Evolutionary conservation across 2,113 vertebrate genomes (phyloP), one percentile per base, ranked within the genome.

Genomic region (Chrysemys picta): DNA sequence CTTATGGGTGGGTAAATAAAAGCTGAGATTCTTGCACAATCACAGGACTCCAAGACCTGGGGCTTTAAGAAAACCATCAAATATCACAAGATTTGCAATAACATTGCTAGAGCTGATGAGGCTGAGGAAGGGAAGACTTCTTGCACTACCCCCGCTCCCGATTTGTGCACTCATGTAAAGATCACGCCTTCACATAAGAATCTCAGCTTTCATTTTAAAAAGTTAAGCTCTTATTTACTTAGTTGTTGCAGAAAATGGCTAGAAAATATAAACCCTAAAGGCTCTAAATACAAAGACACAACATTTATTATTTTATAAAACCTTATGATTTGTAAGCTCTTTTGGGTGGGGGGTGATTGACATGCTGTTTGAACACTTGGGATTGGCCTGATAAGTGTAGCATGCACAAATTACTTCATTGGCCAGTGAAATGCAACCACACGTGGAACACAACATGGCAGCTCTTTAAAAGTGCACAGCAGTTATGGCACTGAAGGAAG

Each of bases 381-480:
- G 25, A 24, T 57, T 72, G 69, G 21, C n/a, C n/a, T 5, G 19
- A 13, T 31, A 86, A 9, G 59, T 19, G 84, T 38, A 93, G 11
- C 84, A 95, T 93, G 91, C 27, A 84, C 3, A 1, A 78, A 56
- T 49, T 52, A 49, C 56, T 90, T 93, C 90, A 69, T 14, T 53
- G 84, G 6, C 17, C 56, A 92, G 56, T 24, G 88, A 95, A 91
- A 93, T 49, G 84, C 35, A 88, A 35, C 52, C 92, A 83, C 83
- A 27, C 5, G 45, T 29, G 72, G 72, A 86, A 52, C 8, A 84
- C 24, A 84, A 13, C 31, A 49, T 1, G 8, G 38, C 69, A 94
- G 47, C 6, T 69, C 25, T 80, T 47, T 80, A 9, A 89, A 49
- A 19, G 72, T 13, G 1, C 22, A 42, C 38, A n/a, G 95, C 82